Evolutionary conservation across 2,888 invertebrate species (phyloP), one percentile per base, ranked within the genome.

Genomic region (Heteromurus nitidus): DNA sequence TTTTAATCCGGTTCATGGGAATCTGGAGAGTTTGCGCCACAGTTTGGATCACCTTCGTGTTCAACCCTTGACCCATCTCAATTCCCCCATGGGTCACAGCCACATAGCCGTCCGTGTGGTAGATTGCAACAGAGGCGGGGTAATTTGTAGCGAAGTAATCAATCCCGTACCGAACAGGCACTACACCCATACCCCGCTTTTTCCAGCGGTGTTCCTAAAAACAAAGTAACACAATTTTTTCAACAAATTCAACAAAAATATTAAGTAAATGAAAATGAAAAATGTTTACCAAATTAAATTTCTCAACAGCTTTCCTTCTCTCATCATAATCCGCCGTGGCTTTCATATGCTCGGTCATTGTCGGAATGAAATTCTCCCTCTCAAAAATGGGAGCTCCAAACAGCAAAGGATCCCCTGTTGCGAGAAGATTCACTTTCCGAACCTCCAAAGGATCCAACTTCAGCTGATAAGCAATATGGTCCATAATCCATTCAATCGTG

Each of bases 131-230:
- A 0, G 76, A 36, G 1, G 42, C 60, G 1, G 76, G 76, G 7
- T 60, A 3, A 31, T 82, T 65, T 9, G 55, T 36, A 11, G 62
- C 62, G 28, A 90, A 88, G 30, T 91, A 88, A 0, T 89, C 86
- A 1, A 93, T 89, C 0, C 91, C 91, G 90, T 93, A 96, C 86
- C 92, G 22, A 7, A 80, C 92, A 2, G 94, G 91, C 11, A 93
- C 90, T 5, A 95, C 88, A 2, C 88, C 87, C 58, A 90, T 62
- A 1, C 89, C 96, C 44, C 92, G 92, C 88, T 96, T 96, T 87
- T 92, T 94, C 96, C 96, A 96, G 28, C 94, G 90, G 89, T 96
- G 95, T 68, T 91, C 90, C 92, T 92, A 64, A 18, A 75, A 68
- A 60, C 58, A 9, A 31, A 13, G 18, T 42, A 68, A 24, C 9